Percentiles rank a stretch among this genome's conserved stretches.
Conservation (phyloP, 2,797 vertebrate genomes). For the Danio kyathit region DNA sequence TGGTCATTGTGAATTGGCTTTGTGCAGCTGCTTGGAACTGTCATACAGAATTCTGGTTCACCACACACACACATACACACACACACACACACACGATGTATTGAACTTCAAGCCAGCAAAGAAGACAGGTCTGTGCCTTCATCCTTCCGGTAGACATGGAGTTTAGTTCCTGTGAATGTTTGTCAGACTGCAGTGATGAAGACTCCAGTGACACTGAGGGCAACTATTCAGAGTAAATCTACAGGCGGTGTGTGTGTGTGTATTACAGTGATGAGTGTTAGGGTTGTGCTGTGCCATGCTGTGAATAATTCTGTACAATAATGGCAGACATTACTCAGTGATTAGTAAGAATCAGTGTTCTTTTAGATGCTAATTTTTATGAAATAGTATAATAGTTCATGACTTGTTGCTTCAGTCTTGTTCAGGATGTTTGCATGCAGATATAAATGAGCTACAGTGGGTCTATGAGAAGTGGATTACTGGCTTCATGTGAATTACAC, state of each 20-base stretch:
- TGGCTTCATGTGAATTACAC: neutral
- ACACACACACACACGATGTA: neutral
- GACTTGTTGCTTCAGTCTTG: neutral
- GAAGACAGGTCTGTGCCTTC: neutral
- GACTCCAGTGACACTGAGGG: conserved; percentile 61
- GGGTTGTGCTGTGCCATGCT: neutral
- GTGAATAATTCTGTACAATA: neutral
- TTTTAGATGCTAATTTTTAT: neutral
- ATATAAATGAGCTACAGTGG: neutral
- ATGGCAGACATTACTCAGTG: conserved; percentile 8
- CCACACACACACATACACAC: neutral
- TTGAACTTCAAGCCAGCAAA: neutral
- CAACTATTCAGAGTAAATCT: conserved; percentile 74
- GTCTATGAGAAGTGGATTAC: neutral
- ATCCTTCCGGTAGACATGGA: neutral
- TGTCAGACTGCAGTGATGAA: conserved; percentile 63
- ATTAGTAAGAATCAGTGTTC: neutral
- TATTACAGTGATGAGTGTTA: neutral
- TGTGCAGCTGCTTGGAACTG: conserved; percentile 1
- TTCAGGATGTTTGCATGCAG: neutral
- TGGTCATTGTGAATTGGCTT: conserved; percentile 3
- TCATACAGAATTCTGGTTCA: conserved; percentile 1
- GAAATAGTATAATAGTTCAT: neutral
- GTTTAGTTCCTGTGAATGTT: conserved; percentile 54
- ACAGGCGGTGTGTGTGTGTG: neutral